Base-by-base conservation (phyloP, 2,888 invertebrate genomes). In the Pseudolycoriella hygida region DNA sequence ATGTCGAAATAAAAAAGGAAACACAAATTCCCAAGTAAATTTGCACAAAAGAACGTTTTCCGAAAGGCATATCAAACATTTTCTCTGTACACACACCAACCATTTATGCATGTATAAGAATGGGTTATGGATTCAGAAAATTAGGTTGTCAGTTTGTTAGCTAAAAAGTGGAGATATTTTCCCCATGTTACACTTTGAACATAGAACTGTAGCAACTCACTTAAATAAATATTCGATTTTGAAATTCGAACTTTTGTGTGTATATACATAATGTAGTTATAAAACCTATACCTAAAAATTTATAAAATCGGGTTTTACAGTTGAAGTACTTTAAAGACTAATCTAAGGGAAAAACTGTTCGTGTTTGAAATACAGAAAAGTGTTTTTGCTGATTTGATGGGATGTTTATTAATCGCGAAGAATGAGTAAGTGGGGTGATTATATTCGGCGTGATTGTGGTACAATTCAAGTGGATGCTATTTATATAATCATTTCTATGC, bases 261-360 rank as follows among this genome's bases (percentile, higher is more conserved):
- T 34, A 14, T 34, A 3, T 34, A 34, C 25, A 25, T 25, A 25
- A 25, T 25, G 25, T 25, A 25, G 25, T 25, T 25, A 25, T 25
- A 25, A 25, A 25, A 25, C 25, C 25, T 25, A 25, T 25, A 25
- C 25, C 25, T 25, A 25, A 25, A 25, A 25, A 25, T 25, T 34
- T 34, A 14, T 34, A 34, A 34, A 34, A 34, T 34, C 34, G 15
- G 34, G 34, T 34, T 34, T 34, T 34, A 34, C 34, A 34, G 34
- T 34, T 34, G n/a, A 34, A 34, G 34, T 34, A 34, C 34, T 34
- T 34, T 34, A 34, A 34, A 34, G 34, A 34, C 34, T 34, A 34
- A 34, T 34, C 34, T 14, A 34, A 34, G 15, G 12, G 34, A 34
- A 34, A 34, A 34, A 34, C n/a, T 34, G 34, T 14, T 12, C 34